Conservation (phyloP, 2,888 invertebrate species). For the Thymelicus sylvestris region DNA sequence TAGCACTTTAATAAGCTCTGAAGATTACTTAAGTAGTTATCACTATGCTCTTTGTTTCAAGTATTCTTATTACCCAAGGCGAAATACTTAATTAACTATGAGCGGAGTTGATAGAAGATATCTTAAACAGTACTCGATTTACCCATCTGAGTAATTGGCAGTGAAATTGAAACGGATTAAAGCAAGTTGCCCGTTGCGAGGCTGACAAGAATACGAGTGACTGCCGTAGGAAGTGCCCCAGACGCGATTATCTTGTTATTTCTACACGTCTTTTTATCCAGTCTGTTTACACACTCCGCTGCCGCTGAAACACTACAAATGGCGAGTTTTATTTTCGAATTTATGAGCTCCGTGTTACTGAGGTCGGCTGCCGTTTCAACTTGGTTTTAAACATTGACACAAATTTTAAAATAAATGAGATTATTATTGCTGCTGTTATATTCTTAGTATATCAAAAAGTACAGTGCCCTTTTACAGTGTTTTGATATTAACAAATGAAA, state of each 20-base stretch:
- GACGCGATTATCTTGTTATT: slow-evolving; percentile 73
- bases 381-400: not conserved
- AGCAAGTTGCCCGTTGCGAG: slow-evolving; percentile 56
- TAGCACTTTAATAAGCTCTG: slow-evolving; percentile 26
- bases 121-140: slow-evolving; percentile 7
- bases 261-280: slow-evolving; percentile 55
- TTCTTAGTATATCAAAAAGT: too few species aligned
- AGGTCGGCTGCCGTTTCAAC: not conserved
- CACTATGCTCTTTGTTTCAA: slow-evolving; percentile 30
- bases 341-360: not conserved
- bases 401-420: too few species aligned
- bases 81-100: slow-evolving; percentile 30
- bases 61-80: slow-evolving; percentile 14
- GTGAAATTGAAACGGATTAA: slow-evolving; percentile 63
- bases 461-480: too few species aligned
- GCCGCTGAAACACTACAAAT: slow-evolving; percentile 24
- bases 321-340: slow-evolving; percentile 21
- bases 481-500: too few species aligned
- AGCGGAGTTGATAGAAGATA: slow-evolving; percentile 14
- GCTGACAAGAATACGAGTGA: slow-evolving; percentile 72
- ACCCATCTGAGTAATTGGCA: not conserved
- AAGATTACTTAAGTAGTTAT: slow-evolving; percentile 30
- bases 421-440: too few species aligned
- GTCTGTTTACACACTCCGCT: slow-evolving; percentile 34
- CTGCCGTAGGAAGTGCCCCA: slow-evolving; percentile 66